Conservation (phyloP, 2,113 vertebrate species). For the Gambusia holbrooki region DNA sequence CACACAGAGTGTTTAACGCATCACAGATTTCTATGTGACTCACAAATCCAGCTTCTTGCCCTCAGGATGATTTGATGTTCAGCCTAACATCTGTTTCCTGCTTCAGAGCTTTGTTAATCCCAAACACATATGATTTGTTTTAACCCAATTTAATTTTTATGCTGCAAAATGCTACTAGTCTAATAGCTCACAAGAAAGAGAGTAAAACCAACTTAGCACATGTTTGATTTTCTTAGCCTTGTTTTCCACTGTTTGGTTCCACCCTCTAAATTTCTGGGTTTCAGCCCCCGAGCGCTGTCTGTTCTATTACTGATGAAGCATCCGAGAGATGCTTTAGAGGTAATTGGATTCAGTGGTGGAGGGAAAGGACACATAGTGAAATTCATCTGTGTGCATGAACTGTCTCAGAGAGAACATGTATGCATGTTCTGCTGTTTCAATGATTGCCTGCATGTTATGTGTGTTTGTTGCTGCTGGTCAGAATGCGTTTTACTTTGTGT, state of each 20-base stretch:
- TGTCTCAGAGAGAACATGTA: conserved; percentile 13
- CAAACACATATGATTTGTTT: conserved; percentile 34
- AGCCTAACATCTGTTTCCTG: conserved; percentile 28
- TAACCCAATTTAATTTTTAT: conserved; percentile 1
- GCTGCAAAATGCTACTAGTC: conserved; percentile 24
- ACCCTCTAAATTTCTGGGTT: conserved; percentile 29
- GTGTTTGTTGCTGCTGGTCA: conserved; percentile 18
- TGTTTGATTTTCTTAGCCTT: conserved; percentile 3
- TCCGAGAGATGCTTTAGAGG: conserved; percentile 66
- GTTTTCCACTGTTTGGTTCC: conserved; percentile 22
- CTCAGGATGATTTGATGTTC: conserved; percentile 20
- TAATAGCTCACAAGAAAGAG: conserved; percentile 8
- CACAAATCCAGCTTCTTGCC: conserved; percentile 5
- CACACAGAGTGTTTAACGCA: not conserved
- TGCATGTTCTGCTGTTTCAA: conserved; percentile 9
- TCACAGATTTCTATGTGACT: conserved; percentile 28
- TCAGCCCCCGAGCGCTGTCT: conserved; percentile 32
- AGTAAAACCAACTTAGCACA: not conserved
- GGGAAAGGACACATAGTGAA: conserved; percentile 55
- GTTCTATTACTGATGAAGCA: conserved; percentile 68
- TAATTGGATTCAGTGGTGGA: conserved; percentile 74
- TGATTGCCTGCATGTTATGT: conserved; percentile 29
- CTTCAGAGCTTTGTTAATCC: conserved; percentile 19
- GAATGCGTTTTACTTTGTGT: conserved; percentile 35
- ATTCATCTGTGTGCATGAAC: conserved; percentile 54